phyloP scores from a whole-genome alignment of 2,888 invertebrate species.

The Zeuzera pyrina region DNA sequence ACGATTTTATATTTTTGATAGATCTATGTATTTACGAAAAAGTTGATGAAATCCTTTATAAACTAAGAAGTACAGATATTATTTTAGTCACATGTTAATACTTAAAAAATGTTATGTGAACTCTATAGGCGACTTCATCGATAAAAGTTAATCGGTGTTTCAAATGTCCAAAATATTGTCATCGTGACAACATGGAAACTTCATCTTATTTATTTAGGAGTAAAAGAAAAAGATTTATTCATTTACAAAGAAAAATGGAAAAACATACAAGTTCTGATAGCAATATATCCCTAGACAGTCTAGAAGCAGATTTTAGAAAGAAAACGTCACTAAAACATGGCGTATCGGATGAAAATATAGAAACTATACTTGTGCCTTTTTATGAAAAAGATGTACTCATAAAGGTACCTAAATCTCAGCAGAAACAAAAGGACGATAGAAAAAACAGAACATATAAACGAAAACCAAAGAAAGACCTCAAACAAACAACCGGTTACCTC shows the following conservation, averaged over 20 bases:
- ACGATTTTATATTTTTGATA: too few relatives aligned
- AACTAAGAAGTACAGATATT: too few relatives aligned
- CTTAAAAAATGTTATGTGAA: too few relatives aligned
- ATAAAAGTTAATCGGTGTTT: too few relatives aligned
- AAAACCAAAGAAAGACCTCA: conserved; percentile 22
- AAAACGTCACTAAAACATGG: conserved; percentile 24
- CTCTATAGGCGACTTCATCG: too few relatives aligned
- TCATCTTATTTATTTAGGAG: conserved; percentile 42
- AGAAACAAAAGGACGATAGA: conserved; percentile 19
- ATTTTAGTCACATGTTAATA: too few relatives aligned
- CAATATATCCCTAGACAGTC: conserved; percentile 52
- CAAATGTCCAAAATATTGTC: too few relatives aligned
- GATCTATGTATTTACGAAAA: too few relatives aligned
- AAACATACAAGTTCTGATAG: conserved; percentile 39
- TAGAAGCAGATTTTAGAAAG: conserved; percentile 36
- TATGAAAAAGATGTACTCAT: conserved; percentile 63
- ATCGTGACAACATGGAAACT: conserved; percentile 30
- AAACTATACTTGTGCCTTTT: conserved; percentile 61
- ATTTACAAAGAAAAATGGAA: conserved; percentile 31
- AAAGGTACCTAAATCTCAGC: conserved; percentile 46
- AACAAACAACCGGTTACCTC: conserved; percentile 35
- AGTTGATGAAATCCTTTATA: too few relatives aligned
- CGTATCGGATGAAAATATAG: conserved; percentile 36
- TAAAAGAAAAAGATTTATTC: conserved; percentile 31
- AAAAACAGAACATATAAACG: conserved; percentile 21